These are phyloP conservation scores for Brachycybe producta DNA, from an alignment of 2,888 invertebrate genomes.

Conservation along the genomic window DNA sequence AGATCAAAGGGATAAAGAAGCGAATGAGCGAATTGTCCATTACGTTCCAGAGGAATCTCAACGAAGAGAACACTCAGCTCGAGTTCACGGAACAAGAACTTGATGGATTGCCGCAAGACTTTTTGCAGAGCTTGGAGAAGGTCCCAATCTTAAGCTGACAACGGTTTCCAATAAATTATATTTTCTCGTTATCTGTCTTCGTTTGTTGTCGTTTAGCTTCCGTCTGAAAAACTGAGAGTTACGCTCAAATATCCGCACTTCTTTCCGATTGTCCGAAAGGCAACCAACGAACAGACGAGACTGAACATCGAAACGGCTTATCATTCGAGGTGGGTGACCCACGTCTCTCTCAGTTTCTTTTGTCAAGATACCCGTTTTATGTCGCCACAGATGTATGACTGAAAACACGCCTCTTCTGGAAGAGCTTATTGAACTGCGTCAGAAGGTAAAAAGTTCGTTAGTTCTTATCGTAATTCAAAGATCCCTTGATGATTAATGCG, in stretches of 20 bases:
- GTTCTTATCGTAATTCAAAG: no score
- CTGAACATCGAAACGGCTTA: slow-evolving; percentile 34
- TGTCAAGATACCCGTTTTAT: neutral
- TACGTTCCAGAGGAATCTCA: slow-evolving; percentile 36
- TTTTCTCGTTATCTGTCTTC: no score
- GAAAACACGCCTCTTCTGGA: slow-evolving; percentile 38
- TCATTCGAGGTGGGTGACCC: slow-evolving; percentile 32
- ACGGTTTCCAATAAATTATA: slow-evolving; percentile 13
- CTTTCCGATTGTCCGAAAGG: slow-evolving; percentile 39
- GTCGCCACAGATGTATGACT: slow-evolving; percentile 32
- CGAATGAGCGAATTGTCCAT: slow-evolving; percentile 36
- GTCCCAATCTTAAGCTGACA: no score
- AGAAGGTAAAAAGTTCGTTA: slow-evolving; percentile 30
- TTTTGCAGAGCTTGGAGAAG: slow-evolving; percentile 28
- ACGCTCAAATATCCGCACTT: slow-evolving; percentile 40
- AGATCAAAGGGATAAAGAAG: slow-evolving; percentile 36
- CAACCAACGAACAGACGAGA: slow-evolving; percentile 35
- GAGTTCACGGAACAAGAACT: slow-evolving; percentile 36
- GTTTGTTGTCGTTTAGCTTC: slow-evolving; percentile 27
- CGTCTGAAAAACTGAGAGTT: slow-evolving; percentile 34
- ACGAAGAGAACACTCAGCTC: slow-evolving; percentile 37
- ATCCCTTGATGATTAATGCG: slow-evolving; percentile 1
- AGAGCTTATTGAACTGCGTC: slow-evolving; percentile 35
- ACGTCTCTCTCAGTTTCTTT: slow-evolving; percentile 7
- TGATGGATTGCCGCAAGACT: slow-evolving; percentile 30